These are phyloP conservation scores for Cyanoderma ruficeps DNA, from an alignment of 2,113 vertebrate genomes.

Conservation along the genomic window DNA sequence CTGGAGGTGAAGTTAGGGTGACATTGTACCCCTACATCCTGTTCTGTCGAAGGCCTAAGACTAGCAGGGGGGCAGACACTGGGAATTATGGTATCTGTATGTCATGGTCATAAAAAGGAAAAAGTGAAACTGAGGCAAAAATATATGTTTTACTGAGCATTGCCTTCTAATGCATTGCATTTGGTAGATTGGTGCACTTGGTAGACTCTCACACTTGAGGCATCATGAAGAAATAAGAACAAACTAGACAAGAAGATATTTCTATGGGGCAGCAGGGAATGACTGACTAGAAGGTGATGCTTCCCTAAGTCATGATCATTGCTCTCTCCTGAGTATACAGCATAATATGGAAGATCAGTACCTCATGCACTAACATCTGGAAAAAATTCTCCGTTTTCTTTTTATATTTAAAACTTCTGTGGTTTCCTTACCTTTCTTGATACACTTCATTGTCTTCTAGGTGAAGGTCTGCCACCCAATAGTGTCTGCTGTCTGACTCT, in stretches of 20 bases:
- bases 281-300: background rate
- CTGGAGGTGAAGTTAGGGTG: background rate
- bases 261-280: background rate
- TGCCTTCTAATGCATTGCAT: background rate
- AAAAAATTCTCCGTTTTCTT: background rate
- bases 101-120: background rate
- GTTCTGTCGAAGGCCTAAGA: background rate
- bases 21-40: background rate
- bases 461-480: background rate
- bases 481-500: background rate
- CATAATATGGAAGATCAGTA: background rate
- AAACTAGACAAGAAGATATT: background rate
- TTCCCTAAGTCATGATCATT: background rate
- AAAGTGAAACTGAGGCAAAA: background rate
- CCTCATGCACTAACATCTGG: background rate
- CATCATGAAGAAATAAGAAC: background rate
- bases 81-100: background rate
- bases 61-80: background rate
- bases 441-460: background rate
- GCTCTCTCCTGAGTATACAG: background rate
- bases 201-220: background rate
- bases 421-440: background rate
- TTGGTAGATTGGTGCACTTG: background rate
- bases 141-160: background rate
- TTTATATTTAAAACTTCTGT: background rate